phyloP scores from a whole-genome alignment of 1,140 invertebrate genomes.

The Nebria ingens region DNA sequence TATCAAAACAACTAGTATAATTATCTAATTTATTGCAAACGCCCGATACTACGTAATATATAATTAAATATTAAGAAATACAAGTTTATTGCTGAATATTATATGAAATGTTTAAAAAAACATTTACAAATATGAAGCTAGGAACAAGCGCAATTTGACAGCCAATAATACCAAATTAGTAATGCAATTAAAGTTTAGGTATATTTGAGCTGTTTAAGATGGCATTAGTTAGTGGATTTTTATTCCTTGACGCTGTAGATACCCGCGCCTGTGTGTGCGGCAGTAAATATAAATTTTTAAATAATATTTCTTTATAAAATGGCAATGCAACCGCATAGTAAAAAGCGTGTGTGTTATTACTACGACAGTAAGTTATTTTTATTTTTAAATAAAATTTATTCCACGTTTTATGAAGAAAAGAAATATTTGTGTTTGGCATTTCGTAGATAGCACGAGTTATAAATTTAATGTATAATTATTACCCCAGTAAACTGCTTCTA shows the following conservation, averaged over 20 bases:
- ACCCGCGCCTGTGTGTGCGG: neutral
- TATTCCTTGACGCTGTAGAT: slow-evolving; percentile 1
- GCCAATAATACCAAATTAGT: neutral
- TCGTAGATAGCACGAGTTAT: neutral
- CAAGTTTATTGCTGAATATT: too few relatives aligned
- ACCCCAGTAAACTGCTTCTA: too few relatives aligned
- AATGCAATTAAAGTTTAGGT: neutral
- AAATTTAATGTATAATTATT: too few relatives aligned
- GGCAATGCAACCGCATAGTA: slow-evolving; percentile 69
- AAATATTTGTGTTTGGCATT: slow-evolving; percentile 1
- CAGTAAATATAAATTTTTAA: slow-evolving; percentile 1
- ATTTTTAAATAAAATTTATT: slow-evolving; percentile 12
- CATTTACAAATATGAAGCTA: too few relatives aligned
- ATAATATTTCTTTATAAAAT: slow-evolving; percentile 31
- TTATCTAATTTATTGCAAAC: too few relatives aligned
- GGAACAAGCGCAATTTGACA: neutral
- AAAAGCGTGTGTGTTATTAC: slow-evolving; percentile 95
- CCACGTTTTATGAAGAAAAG: neutral
- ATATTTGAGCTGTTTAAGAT: neutral
- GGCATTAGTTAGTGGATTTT: neutral
- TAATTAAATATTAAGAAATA: neutral
- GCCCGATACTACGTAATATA: too few relatives aligned
- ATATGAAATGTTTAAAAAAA: too few relatives aligned
- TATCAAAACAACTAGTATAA: too few relatives aligned
- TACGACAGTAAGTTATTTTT: slow-evolving; percentile 86